phyloP scores from a whole-genome alignment of 2,113 vertebrate species.

The Pachycephala philippinensis region DNA sequence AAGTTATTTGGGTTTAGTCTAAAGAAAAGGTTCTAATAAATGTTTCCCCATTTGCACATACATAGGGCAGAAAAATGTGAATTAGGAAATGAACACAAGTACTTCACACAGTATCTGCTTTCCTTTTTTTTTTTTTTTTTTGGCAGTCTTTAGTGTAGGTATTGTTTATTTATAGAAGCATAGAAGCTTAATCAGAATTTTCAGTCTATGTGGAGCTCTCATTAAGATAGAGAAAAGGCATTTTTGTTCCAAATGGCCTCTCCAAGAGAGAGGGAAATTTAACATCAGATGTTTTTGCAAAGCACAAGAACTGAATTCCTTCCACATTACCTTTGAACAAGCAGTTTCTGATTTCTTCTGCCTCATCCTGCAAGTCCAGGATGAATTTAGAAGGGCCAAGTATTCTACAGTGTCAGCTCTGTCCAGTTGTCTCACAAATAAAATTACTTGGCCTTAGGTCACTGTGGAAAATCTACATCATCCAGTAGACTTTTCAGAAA shows the following conservation, averaged over 20 bases:
- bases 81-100: background rate
- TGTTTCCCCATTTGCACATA: background rate
- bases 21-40: background rate
- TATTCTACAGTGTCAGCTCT: background rate
- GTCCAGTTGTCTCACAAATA: background rate
- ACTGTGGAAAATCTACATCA: background rate
- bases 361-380: background rate
- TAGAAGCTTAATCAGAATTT: background rate
- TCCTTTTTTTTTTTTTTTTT: background rate
- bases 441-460: background rate
- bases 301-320: background rate
- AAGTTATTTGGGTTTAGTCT: background rate
- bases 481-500: background rate
- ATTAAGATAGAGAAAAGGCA: background rate
- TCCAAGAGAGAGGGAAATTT: background rate
- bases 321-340: background rate
- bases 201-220: background rate
- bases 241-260: background rate
- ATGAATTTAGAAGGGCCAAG: background rate
- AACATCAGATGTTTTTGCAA: background rate
- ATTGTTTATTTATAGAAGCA: background rate
- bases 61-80: background rate
- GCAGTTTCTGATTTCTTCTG: background rate
- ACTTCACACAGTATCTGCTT: background rate
- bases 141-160: background rate